Conservation (phyloP, 2,797 vertebrate genomes). For the Fistularia tabacaria region DNA sequence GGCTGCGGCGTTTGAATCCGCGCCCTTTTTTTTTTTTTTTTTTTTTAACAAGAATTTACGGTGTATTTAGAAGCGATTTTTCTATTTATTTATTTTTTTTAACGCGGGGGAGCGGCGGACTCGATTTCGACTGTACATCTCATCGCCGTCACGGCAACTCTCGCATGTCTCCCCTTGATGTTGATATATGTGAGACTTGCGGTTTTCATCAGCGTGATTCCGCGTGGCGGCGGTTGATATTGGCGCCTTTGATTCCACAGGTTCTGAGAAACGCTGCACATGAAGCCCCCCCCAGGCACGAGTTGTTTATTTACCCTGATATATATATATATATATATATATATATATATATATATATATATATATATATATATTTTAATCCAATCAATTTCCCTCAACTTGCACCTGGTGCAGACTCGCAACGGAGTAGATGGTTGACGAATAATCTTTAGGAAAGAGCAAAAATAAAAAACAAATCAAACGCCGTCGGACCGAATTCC, state of each 20-base stretch:
- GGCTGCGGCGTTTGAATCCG: slow-evolving; percentile 61
- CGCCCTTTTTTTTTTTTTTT: too few species aligned
- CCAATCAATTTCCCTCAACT: slow-evolving; percentile 66
- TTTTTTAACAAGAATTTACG: slow-evolving; percentile 70
- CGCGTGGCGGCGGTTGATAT: slow-evolving; percentile 68
- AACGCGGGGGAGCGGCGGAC: slow-evolving; percentile 30
- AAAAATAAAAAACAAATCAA: slow-evolving; percentile 15
- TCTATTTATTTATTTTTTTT: slow-evolving; percentile 47
- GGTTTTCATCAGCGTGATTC: slow-evolving; percentile 67
- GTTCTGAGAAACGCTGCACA: slow-evolving; percentile 66
- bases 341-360: slow-evolving; percentile 53
- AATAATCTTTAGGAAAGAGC: slow-evolving; percentile 34
- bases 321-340: slow-evolving; percentile 35
- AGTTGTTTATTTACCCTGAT: slow-evolving; percentile 75
- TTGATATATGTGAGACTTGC: slow-evolving; percentile 60
- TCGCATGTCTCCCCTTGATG: slow-evolving; percentile 55
- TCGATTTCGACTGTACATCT: slow-evolving; percentile 65
- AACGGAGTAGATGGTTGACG: slow-evolving; percentile 56
- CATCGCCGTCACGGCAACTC: slow-evolving; percentile 52
- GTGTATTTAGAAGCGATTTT: slow-evolving; percentile 59
- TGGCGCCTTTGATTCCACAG: slow-evolving; percentile 68
- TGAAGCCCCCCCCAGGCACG: slow-evolving; percentile 65
- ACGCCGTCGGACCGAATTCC: slow-evolving; percentile 41
- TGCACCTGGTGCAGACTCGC: slow-evolving; percentile 66
- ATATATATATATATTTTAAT: slow-evolving; percentile 47